Conservation (phyloP, 37 sponge, comb jelly and placozoan species). For the Theonella swinhoei region DNA sequence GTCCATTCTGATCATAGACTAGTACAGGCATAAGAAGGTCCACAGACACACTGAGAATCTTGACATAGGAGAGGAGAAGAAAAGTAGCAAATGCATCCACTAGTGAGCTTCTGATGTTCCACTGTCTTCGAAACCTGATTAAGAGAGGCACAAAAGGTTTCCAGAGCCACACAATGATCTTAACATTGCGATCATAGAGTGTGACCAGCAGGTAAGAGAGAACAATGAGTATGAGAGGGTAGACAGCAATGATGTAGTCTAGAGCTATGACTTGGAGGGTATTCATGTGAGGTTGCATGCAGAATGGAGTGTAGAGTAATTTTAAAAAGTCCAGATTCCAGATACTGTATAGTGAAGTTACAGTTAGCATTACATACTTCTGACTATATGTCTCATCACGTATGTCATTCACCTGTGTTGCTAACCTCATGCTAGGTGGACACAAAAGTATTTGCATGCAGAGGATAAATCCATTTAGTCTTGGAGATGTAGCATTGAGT, state of each 20-base stretch:
- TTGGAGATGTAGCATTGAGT: conserved; percentile 1
- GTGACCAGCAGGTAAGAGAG: background rate
- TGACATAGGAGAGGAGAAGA: background rate
- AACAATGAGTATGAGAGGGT: background rate
- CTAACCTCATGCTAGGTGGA: background rate
- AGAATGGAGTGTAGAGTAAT: background rate
- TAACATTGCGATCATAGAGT: background rate
- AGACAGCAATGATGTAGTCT: background rate
- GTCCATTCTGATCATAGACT: background rate
- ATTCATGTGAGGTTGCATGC: background rate
- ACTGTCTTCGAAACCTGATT: background rate
- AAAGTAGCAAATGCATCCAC: background rate
- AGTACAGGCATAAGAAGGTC: background rate
- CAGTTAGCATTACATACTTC: background rate
- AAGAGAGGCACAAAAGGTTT: background rate
- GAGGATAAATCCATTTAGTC: background rate
- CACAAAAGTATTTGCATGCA: background rate
- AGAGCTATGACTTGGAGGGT: background rate
- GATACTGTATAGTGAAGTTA: background rate
- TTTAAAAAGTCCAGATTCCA: background rate
- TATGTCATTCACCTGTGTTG: background rate
- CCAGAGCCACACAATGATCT: background rate
- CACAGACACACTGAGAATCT: background rate
- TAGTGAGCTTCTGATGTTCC: background rate
- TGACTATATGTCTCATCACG: too few relatives aligned